These are phyloP conservation scores for Lepeophtheirus salmonis DNA, from an alignment of 1,140 invertebrate genomes.

Conservation along the genomic window DNA sequence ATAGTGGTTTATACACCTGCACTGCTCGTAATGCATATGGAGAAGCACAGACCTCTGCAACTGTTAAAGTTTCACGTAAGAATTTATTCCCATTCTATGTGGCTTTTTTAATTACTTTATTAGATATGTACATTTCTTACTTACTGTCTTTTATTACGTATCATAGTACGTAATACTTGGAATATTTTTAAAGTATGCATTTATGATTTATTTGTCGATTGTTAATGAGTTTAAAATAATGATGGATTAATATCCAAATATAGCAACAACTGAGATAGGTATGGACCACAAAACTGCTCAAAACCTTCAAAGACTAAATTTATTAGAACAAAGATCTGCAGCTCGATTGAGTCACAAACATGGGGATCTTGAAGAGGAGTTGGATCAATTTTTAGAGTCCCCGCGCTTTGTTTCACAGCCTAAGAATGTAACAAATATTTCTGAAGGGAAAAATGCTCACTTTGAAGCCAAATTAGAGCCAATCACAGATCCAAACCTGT, in stretches of 20 bases:
- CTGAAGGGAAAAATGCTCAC: conserved; percentile 79
- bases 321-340: not conserved
- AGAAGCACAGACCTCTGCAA: conserved; percentile 80
- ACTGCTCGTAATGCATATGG: conserved; percentile 74
- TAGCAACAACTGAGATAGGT: conserved; percentile 4
- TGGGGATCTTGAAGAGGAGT: conserved; percentile 47
- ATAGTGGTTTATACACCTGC: conserved; percentile 87
- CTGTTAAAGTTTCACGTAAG: conserved; percentile 41
- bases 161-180: too few relatives aligned
- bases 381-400: conserved; percentile 49
- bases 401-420: conserved; percentile 66
- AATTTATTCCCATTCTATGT: not conserved
- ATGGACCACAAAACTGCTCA: conserved; percentile 55
- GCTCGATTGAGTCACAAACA: conserved; percentile 42
- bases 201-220: too few relatives aligned
- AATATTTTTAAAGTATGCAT: too few relatives aligned
- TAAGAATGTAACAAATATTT: conserved; percentile 58
- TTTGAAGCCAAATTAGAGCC: conserved; percentile 94
- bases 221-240: too few relatives aligned
- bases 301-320: conserved; percentile 31
- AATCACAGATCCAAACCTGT: conserved; percentile 77
- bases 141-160: too few relatives aligned
- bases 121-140: too few relatives aligned
- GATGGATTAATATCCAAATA: not conserved
- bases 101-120: too few relatives aligned